Conservation (phyloP, 2,888 invertebrate genomes). For the Agrochola lota region DNA sequence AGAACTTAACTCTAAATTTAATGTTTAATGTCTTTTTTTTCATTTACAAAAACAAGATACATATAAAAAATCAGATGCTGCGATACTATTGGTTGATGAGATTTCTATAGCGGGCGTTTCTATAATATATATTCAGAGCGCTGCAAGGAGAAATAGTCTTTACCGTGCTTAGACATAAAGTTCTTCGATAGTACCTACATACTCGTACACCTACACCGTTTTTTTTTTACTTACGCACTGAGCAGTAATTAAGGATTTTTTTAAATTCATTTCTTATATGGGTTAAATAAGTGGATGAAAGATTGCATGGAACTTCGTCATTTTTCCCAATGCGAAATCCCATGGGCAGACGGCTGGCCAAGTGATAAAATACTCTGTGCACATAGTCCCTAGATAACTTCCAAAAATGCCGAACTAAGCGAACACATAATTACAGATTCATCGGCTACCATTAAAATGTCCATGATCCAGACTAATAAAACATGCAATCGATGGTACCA, state of each 20-base stretch:
- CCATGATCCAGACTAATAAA: slow-evolving; percentile 18
- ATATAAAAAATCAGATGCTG: too few species aligned
- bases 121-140: too few species aligned
- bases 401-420: neutral
- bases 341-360: neutral
- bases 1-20: too few species aligned
- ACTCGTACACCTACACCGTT: too few species aligned
- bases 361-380: neutral
- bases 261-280: neutral
- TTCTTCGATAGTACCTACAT: too few species aligned
- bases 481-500: slow-evolving; percentile 19
- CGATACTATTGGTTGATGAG: too few species aligned
- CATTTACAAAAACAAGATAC: too few species aligned
- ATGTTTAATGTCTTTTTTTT: too few species aligned
- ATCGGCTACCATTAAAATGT: slow-evolving; percentile 26
- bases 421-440: slow-evolving; percentile 14
- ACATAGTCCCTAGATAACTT: neutral
- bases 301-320: neutral
- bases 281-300: neutral
- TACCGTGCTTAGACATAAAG: too few species aligned
- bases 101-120: too few species aligned
- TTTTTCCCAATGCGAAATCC: neutral
- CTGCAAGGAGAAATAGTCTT: too few species aligned
- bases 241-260: neutral
- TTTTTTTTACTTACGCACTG: too few species aligned